These are phyloP conservation scores for Malurus melanocephalus DNA, from an alignment of 2,113 vertebrate genomes.

Conservation along the genomic window DNA sequence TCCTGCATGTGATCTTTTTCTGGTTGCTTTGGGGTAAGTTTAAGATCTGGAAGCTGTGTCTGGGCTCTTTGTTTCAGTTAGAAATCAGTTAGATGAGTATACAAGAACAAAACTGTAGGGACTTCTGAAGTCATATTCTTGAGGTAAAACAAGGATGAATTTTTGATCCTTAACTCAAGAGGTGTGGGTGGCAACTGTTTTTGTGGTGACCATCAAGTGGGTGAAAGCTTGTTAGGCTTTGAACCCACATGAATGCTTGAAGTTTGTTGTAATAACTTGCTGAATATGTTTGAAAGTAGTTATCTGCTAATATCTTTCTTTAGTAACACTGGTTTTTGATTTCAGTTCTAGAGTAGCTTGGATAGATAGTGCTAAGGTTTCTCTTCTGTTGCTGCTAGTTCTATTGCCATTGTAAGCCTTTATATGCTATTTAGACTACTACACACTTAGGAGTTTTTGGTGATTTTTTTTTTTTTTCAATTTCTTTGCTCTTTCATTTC, in stretches of 20 bases:
- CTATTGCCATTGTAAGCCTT: not conserved
- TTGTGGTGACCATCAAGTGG: not conserved
- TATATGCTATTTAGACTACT: not conserved
- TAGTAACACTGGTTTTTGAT: not conserved
- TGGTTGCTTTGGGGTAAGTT: not conserved
- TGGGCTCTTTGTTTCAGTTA: not conserved
- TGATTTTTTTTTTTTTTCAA: not conserved
- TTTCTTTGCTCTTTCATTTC: not conserved
- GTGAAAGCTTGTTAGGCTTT: not conserved
- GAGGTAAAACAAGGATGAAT: not conserved
- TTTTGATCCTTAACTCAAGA: not conserved
- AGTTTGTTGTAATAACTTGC: not conserved
- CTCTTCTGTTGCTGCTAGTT: not conserved
- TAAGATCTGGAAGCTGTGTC: not conserved
- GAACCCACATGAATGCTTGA: not conserved
- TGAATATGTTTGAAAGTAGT: not conserved
- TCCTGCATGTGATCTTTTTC: not conserved
- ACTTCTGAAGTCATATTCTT: not conserved
- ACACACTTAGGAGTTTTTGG: fast-evolving
- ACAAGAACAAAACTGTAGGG: not conserved
- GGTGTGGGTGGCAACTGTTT: not conserved
- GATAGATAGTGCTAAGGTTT: not conserved
- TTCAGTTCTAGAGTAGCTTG: not conserved
- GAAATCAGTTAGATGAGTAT: not conserved
- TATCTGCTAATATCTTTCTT: not conserved